These are phyloP conservation scores for Henricia sp. DNA, from an alignment of 53 echinoderm and acorn worm species.

Conservation along the genomic window DNA sequence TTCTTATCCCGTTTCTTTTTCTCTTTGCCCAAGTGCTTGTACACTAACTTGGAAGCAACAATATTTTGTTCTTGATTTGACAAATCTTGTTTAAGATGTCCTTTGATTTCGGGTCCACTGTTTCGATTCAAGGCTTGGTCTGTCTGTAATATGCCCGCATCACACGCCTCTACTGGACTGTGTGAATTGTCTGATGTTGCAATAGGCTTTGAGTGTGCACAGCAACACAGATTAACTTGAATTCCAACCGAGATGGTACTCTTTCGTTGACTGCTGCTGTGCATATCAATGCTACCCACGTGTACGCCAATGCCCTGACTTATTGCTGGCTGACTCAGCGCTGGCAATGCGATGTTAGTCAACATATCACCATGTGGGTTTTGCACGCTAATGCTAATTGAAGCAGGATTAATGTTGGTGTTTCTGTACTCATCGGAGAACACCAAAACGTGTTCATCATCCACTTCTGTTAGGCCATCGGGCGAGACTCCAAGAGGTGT, in stretches of 20 bases:
- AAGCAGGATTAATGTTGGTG: not conserved
- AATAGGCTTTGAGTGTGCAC: not conserved
- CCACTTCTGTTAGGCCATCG: not conserved
- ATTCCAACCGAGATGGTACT: constrained; percentile 21
- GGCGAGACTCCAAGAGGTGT: not conserved
- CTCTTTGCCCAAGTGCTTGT: constrained; percentile 22
- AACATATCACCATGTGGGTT: not conserved
- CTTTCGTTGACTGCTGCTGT: not conserved
- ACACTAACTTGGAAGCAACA: not conserved
- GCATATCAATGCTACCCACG: not conserved
- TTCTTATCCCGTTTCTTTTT: constrained; percentile 42
- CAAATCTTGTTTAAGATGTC: not conserved
- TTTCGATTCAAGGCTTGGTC: not conserved
- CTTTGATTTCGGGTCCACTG: not conserved
- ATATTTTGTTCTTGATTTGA: not conserved
- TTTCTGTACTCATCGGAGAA: constrained; percentile 27
- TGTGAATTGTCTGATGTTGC: not conserved
- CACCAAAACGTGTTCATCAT: not conserved
- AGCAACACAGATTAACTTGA: constrained; percentile 49
- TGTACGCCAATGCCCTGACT: not conserved
- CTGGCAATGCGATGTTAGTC: not conserved
- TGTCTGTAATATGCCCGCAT: not conserved
- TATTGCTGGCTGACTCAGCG: not conserved
- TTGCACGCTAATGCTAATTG: not conserved
- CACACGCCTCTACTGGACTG: not conserved